Percentiles rank a stretch among this genome's conserved stretches.
Evolutionary conservation across 2,113 vertebrate species (phyloP).

Genomic region (Melanostigma gelatinosum): DNA sequence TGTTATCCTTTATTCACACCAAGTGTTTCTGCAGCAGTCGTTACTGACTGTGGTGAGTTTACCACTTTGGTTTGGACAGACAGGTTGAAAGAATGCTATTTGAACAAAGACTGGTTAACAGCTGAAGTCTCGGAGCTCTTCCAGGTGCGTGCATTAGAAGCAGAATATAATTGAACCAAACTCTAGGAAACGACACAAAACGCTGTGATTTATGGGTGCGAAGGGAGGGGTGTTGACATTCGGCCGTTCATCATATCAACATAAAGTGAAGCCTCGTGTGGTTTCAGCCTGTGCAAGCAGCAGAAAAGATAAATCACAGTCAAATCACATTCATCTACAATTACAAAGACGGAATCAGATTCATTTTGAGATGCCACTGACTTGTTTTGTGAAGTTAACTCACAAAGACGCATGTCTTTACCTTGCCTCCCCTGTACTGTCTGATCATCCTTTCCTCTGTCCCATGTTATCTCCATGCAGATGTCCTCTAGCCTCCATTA

Average conservation of each 20-base stretch:
- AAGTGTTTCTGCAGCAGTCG: not conserved
- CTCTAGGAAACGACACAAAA: not conserved
- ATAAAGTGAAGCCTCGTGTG: not conserved
- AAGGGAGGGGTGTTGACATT: not conserved
- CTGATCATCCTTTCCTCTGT: conserved; percentile 11
- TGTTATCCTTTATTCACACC: not conserved
- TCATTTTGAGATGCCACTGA: not conserved
- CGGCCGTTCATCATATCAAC: not conserved
- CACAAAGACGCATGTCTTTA: not conserved
- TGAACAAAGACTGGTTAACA: not conserved
- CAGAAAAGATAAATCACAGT: conserved; percentile 22
- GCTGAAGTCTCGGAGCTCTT: not conserved
- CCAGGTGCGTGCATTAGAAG: not conserved
- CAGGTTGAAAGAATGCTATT: not conserved
- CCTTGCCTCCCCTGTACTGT: not conserved
- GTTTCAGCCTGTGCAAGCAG: not conserved
- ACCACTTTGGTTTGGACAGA: not conserved
- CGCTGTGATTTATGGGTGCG: conserved; percentile 9
- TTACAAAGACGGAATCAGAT: not conserved
- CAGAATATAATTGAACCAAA: not conserved
- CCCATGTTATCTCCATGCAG: conserved; percentile 37
- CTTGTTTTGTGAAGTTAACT: not conserved
- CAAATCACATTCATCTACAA: not conserved
- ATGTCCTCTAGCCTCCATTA: conserved; percentile 38
- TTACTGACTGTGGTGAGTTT: not conserved